Evolutionary conservation across 2,797 vertebrate species (phyloP), one percentile per base, ranked within the genome.

Genomic region (Ambastaia sidthimunki): DNA sequence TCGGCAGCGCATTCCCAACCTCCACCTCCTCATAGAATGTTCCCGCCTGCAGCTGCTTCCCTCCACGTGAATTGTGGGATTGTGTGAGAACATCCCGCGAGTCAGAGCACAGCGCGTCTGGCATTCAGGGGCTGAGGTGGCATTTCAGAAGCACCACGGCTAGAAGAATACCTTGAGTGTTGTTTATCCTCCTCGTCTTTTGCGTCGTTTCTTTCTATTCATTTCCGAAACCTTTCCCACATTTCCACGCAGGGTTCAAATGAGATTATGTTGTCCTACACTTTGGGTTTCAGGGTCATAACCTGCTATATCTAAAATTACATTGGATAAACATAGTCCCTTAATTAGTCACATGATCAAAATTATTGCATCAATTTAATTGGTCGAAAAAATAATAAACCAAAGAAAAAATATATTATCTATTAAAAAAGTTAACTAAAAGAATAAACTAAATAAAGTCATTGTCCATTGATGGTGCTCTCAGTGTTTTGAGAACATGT

Each of bases 51-150:
- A 86, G 91, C 92, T 92, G 92, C 89, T 86, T 86, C 88, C 87
- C 89, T 90, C 85, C 88, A 85, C 86, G 73, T 85, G 81, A 87
- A 88, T 37, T 70, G 92, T 91, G 92, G 92, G 92, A 87, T 86
- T 88, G 87, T 86, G 78, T 66, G 80, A 82, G 78, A 87, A 73
- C 86, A 86, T 90, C 91, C 80, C 85, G 83, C 82, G 83, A 87
- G 71, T 82, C 77, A 83, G 83, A 74, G 62, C 54, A 31, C 80
- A 80, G 71, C 50, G 59, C 73, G 80, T 71, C 72, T 82, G 86
- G 80, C 84, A 85, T 87, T 82, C 78, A 83, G 71, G 47, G 80
- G 59, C 80, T 50, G 48, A 86, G 81, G 72, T 81, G 82, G 82
- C 82, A 88, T 89, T 87, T 85, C 83, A 80, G 59, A 85, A 69